A percentile compares a stretch with the other conserved stretches of the same genome.
These are phyloP conservation scores for Tipula vernalis DNA, from an alignment of 2,888 invertebrate species.

Conservation along the genomic window DNA sequence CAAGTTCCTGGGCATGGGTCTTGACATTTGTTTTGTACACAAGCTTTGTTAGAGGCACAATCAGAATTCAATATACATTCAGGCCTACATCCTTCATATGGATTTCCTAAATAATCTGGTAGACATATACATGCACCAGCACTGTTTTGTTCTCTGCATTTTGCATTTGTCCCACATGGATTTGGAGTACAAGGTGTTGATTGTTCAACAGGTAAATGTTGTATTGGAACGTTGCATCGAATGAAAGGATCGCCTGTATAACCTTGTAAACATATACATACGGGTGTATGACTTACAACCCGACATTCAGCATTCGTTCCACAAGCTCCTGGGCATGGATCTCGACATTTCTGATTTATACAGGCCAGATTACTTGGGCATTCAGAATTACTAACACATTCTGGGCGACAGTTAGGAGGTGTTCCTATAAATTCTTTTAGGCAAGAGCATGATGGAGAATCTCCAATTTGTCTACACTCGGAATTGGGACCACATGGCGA, in stretches of 20 bases:
- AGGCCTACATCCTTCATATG: conserved; percentile 59
- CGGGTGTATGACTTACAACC: conserved; percentile 43
- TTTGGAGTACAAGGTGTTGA: conserved; percentile 41
- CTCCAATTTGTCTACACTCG: conserved; percentile 42
- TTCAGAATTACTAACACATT: conserved; percentile 50
- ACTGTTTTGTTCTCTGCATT: conserved; percentile 56
- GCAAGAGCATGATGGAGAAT: conserved; percentile 42
- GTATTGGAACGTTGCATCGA: conserved; percentile 24
- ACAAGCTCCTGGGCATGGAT: conserved; percentile 48
- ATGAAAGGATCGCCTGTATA: conserved; percentile 48
- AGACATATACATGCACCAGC: conserved; percentile 62
- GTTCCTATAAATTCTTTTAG: conserved; percentile 43
- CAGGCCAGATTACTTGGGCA: conserved; percentile 46
- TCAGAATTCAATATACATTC: conserved; percentile 53
- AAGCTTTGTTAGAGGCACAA: conserved; percentile 53
- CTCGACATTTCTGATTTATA: conserved; percentile 42
- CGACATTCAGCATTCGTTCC: conserved; percentile 45
- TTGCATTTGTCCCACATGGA: conserved; percentile 50
- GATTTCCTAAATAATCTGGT: conserved; percentile 61
- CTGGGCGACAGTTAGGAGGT: conserved; percentile 53
- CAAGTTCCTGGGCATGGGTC: conserved; percentile 54
- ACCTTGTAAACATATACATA: conserved; percentile 43
- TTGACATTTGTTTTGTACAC: conserved; percentile 47
- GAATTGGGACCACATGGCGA: conserved; percentile 64
- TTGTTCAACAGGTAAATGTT: conserved; percentile 38